Percentiles rank a stretch among this genome's conserved stretches.
phyloP scores from a whole-genome alignment of 1,140 invertebrate species.

The Nilaparvata lugens region DNA sequence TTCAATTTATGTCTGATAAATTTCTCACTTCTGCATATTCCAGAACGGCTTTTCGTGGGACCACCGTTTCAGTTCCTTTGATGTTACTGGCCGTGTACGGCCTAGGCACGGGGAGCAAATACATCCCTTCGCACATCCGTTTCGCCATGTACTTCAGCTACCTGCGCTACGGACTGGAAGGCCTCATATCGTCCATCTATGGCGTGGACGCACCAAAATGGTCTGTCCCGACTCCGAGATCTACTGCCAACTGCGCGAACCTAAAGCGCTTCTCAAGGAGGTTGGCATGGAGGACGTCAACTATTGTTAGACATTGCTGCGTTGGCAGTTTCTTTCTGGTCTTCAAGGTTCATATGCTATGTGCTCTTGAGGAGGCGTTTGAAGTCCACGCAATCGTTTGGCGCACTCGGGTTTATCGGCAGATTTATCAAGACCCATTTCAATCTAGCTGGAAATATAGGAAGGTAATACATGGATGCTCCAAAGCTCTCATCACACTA shows the following conservation, averaged over 20 bases:
- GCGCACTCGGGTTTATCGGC: slow-evolving; percentile 47
- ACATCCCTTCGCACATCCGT: slow-evolving; percentile 55
- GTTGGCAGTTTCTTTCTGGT: slow-evolving; percentile 44
- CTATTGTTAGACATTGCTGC: slow-evolving; percentile 49
- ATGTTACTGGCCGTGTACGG: slow-evolving; percentile 70
- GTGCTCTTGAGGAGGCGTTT: slow-evolving; percentile 55
- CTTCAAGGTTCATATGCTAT: slow-evolving; percentile 48
- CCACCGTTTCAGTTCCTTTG: slow-evolving; percentile 59
- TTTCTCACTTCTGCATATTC: slow-evolving; percentile 29
- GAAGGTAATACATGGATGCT: neutral
- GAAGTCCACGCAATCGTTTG: slow-evolving; percentile 54
- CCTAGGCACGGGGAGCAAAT: slow-evolving; percentile 51
- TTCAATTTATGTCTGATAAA: no score
- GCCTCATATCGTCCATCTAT: slow-evolving; percentile 65
- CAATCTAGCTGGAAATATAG: slow-evolving; percentile 30
- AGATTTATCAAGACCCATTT: slow-evolving; percentile 49
- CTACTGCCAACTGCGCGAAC: slow-evolving; percentile 56
- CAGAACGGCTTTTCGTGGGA: slow-evolving; percentile 72
- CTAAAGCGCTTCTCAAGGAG: slow-evolving; percentile 24
- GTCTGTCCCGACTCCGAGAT: slow-evolving; percentile 52
- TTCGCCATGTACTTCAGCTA: slow-evolving; percentile 76
- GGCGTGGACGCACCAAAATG: slow-evolving; percentile 55
- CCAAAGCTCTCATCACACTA: no score
- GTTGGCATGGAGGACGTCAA: slow-evolving; percentile 48
- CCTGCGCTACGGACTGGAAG: slow-evolving; percentile 69